Percentiles rank a stretch among this genome's conserved stretches.
phyloP scores from a whole-genome alignment of 2,113 vertebrate genomes.

The Cichladusa arquata region DNA sequence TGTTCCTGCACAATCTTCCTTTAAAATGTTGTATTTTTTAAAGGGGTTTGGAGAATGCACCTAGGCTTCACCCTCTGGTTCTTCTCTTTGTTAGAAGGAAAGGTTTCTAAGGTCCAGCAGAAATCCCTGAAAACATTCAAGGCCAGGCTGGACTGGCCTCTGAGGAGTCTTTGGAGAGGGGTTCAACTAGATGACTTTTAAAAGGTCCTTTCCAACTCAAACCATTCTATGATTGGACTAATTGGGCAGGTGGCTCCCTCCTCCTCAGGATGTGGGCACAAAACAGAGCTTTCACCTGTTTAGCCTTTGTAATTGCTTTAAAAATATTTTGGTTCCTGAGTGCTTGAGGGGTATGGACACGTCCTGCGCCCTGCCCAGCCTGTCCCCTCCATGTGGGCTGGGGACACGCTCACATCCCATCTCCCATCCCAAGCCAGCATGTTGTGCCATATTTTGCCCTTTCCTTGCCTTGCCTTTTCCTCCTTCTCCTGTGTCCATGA shows the following conservation, averaged over 20 bases:
- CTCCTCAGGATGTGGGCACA: neutral
- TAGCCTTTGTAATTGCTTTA: neutral
- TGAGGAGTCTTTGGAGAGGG: neutral
- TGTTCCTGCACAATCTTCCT: neutral
- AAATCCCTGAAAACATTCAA: neutral
- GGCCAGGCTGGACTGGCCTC: neutral
- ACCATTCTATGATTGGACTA: neutral
- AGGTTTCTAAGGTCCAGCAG: neutral
- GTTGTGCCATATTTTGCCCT: neutral
- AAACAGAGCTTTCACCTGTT: neutral
- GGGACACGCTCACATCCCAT: neutral
- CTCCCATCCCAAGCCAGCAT: neutral
- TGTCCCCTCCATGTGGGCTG: neutral
- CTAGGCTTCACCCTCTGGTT: neutral
- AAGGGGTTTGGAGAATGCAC: neutral
- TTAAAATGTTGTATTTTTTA: neutral
- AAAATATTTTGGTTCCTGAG: neutral
- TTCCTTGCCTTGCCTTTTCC: neutral
- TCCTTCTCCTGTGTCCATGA: neutral
- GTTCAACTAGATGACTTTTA: neutral
- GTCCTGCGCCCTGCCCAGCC: neutral
- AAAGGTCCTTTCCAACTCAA: neutral
- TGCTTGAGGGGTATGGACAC: rapidly evolving
- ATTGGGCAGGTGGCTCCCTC: neutral
- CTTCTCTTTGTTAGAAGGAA: neutral